phyloP scores from a whole-genome alignment of 2,113 vertebrate genomes.

The Leiothrix lutea region DNA sequence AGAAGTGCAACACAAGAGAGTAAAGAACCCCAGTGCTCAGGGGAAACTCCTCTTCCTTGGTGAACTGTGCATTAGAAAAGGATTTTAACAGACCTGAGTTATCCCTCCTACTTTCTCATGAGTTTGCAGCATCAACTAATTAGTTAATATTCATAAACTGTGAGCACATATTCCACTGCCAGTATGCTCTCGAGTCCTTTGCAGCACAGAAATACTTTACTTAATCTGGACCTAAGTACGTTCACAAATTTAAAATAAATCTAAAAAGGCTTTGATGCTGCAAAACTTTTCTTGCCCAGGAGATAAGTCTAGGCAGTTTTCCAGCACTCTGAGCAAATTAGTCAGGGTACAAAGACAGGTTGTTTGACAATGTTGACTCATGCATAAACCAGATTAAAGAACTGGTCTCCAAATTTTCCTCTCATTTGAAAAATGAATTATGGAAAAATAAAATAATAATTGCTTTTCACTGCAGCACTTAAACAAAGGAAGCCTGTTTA shows the following conservation, averaged over 20 bases:
- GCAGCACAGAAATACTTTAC: not conserved
- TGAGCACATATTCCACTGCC: not conserved
- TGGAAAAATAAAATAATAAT: slow-evolving; percentile 31
- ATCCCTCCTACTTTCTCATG: not conserved
- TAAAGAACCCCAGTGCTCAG: not conserved
- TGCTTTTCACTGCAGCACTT: not conserved
- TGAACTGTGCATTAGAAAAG: not conserved
- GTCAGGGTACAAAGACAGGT: slow-evolving; percentile 47
- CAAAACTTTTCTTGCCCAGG: slow-evolving; percentile 47
- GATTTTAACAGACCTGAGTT: not conserved
- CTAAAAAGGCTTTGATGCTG: slow-evolving; percentile 8
- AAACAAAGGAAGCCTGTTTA: not conserved
- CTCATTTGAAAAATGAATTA: slow-evolving; percentile 13
- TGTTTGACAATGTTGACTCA: slow-evolving; percentile 52
- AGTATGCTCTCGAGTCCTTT: not conserved
- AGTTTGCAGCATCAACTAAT: not conserved
- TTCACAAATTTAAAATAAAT: not conserved
- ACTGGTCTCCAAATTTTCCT: not conserved
- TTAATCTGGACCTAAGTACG: slow-evolving; percentile 17
- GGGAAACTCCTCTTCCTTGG: not conserved
- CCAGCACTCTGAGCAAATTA: slow-evolving; percentile 56
- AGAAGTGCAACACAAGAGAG: not conserved
- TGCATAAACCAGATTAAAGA: slow-evolving; percentile 48
- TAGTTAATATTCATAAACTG: not conserved
- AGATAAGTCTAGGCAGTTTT: slow-evolving; percentile 32